Conservation (phyloP, 2,113 vertebrate species). For the Pachycephala philippinensis region DNA sequence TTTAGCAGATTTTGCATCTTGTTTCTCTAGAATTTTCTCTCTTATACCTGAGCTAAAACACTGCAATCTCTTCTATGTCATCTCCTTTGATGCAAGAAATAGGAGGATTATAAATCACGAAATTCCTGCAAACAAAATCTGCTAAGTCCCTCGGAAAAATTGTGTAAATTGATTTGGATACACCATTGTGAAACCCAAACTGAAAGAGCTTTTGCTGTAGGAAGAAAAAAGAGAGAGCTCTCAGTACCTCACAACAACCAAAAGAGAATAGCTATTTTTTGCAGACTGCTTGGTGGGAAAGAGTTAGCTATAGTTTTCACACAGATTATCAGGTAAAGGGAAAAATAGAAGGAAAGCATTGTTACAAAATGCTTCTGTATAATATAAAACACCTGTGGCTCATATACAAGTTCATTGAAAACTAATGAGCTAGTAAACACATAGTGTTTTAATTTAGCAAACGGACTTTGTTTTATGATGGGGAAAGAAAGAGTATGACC, state of each 20-base stretch:
- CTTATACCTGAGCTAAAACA: not conserved
- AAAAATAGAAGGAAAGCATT: not conserved
- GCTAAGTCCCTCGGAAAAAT: not conserved
- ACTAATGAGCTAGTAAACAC: not conserved
- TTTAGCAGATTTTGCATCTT: not conserved
- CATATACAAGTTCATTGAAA: not conserved
- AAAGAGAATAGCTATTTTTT: not conserved
- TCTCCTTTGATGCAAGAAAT: not conserved
- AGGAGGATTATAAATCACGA: not conserved
- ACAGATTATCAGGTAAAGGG: not conserved
- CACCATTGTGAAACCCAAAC: not conserved
- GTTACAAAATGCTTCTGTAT: not conserved
- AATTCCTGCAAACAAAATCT: not conserved
- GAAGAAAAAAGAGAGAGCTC: not conserved
- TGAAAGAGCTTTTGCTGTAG: not conserved
- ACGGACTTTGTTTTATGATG: not conserved
- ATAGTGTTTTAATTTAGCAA: not conserved
- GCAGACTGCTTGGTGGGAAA: not conserved
- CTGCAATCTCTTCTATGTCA: not conserved
- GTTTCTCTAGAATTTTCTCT: not conserved
- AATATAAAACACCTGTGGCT: not conserved
- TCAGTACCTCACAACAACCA: not conserved
- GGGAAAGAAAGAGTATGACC: not conserved
- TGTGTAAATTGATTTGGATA: not conserved
- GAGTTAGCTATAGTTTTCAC: not conserved